Conservation (phyloP, 2,888 invertebrate genomes). For the Xestoiulus laeticollis region DNA sequence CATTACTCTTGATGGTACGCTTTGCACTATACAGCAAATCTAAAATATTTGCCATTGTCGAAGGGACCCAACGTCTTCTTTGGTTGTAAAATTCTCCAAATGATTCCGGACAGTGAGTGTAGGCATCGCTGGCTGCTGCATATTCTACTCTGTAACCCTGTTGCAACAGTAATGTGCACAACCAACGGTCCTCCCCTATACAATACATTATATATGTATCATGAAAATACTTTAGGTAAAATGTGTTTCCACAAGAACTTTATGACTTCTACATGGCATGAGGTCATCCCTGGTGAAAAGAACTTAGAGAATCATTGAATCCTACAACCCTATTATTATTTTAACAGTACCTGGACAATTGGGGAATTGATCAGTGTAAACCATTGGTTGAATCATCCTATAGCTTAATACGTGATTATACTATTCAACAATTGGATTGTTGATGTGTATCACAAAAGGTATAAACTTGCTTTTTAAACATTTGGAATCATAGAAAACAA, state of each 20-base stretch:
- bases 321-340: background rate
- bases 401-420: background rate
- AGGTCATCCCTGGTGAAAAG: background rate
- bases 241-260: too few species aligned
- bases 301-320: background rate
- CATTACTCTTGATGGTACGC: slow-evolving; percentile 66
- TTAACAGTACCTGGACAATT: background rate
- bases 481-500: too few species aligned
- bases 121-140: slow-evolving; percentile 65
- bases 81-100: slow-evolving; percentile 71
- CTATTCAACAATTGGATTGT: background rate
- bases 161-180: slow-evolving; percentile 69
- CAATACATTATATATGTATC: too few species aligned
- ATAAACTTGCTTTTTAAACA: too few species aligned
- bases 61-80: slow-evolving; percentile 70
- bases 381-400: background rate
- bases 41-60: slow-evolving; percentile 70
- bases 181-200: slow-evolving; percentile 66
- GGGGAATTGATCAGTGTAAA: background rate
- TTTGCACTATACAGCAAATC: slow-evolving; percentile 67
- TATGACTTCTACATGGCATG: too few species aligned
- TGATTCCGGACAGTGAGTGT: slow-evolving; percentile 68
- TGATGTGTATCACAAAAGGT: too few species aligned
- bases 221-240: too few species aligned
- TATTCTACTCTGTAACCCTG: slow-evolving; percentile 67